Conservation (phyloP, 2,888 invertebrate genomes). For the Aleiodes alternator region DNA sequence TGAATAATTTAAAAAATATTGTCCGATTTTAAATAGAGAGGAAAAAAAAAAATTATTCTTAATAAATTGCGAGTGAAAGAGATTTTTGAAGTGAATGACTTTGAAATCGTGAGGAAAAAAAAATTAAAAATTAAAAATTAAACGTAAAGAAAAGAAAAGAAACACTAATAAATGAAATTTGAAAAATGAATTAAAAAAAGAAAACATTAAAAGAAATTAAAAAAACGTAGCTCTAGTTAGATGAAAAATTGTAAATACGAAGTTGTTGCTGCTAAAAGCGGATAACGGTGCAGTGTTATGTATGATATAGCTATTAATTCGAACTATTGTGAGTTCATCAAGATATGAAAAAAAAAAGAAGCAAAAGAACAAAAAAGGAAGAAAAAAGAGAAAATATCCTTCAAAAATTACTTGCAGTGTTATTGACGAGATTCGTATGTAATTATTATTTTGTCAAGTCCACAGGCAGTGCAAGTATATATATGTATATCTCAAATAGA, state of each 20-base stretch:
- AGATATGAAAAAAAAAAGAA: slow-evolving; percentile 12
- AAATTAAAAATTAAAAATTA: slow-evolving; percentile 4
- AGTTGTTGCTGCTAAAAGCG: slow-evolving; percentile 57
- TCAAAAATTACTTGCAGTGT: slow-evolving; percentile 2
- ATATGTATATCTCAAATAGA: not conserved
- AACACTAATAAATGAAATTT: slow-evolving; percentile 31
- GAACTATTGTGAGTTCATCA: slow-evolving; percentile 54
- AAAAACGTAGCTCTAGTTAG: slow-evolving; percentile 56
- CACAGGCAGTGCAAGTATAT: not conserved
- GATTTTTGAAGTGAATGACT: not conserved
- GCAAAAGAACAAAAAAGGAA: not conserved
- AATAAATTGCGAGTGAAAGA: too few relatives aligned
- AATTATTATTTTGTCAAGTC: slow-evolving; percentile 19
- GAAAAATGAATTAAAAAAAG: slow-evolving; percentile 13
- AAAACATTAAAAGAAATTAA: not conserved
- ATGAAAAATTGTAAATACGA: slow-evolving; percentile 62
- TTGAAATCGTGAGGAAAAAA: slow-evolving; percentile 26
- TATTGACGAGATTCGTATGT: slow-evolving; percentile 11
- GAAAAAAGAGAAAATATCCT: slow-evolving; percentile 15
- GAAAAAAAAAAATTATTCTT: too few relatives aligned
- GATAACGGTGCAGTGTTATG: slow-evolving; percentile 58
- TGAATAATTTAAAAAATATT: slow-evolving; percentile 35
- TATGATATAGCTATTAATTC: slow-evolving; percentile 60
- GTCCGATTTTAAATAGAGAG: not conserved
- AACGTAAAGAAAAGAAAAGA: slow-evolving; percentile 10